These are phyloP conservation scores for Ladona fulva DNA, from an alignment of 1,140 invertebrate genomes.

Conservation along the genomic window DNA sequence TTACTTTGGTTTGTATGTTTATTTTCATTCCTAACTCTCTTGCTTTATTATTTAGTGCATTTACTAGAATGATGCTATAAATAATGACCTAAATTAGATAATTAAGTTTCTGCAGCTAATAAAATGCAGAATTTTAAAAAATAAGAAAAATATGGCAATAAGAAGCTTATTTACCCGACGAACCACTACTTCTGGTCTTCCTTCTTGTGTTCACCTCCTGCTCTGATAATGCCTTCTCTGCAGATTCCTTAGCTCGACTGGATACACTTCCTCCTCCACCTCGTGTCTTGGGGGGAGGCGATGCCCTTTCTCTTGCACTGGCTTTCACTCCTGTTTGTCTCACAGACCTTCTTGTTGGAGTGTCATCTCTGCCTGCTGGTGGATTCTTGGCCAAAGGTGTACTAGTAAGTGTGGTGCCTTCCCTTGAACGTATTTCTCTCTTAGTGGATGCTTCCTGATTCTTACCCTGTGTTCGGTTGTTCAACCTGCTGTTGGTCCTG, in stretches of 20 bases:
- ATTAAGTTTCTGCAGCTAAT: too few species aligned
- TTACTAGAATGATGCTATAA: too few species aligned
- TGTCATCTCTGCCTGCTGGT: background rate
- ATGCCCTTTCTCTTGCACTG: background rate
- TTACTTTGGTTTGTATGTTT: too few species aligned
- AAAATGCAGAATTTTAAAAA: too few species aligned
- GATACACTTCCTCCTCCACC: background rate
- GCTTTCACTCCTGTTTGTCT: slow-evolving; percentile 14
- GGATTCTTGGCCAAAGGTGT: background rate
- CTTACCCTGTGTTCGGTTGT: background rate
- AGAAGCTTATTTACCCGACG: slow-evolving; percentile 16
- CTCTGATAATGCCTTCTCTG: background rate
- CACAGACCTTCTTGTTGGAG: slow-evolving; percentile 16
- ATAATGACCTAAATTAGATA: too few species aligned
- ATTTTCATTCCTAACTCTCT: too few species aligned
- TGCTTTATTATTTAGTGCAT: too few species aligned
- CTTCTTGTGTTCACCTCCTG: slow-evolving; percentile 13
- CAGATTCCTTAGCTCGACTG: background rate
- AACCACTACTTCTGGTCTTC: slow-evolving; percentile 19
- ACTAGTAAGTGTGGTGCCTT: background rate
- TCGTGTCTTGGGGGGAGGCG: slow-evolving; percentile 2
- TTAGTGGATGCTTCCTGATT: background rate
- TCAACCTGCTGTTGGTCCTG: slow-evolving; percentile 12
- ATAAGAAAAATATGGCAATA: too few species aligned
- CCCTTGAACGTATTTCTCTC: background rate